phyloP scores from a whole-genome alignment of 1,140 invertebrate species.

The Musca vetustissima region DNA sequence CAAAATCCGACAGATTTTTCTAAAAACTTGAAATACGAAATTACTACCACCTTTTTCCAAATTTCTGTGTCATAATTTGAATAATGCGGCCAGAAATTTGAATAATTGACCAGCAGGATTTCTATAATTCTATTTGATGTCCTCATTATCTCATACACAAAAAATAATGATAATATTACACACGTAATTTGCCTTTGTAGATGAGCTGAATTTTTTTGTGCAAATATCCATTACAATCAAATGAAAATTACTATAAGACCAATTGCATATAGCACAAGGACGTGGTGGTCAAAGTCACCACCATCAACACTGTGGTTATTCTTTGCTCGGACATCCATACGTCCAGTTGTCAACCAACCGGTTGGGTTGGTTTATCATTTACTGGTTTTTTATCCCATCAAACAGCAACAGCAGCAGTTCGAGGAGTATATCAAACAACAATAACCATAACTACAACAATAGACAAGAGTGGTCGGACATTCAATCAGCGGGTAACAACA shows the following conservation, averaged over 20 bases:
- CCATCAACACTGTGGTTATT: slow-evolving; percentile 4
- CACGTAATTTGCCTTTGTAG: neutral
- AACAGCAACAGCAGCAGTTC: neutral
- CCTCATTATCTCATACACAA: neutral
- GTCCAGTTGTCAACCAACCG: neutral
- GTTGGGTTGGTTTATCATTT: neutral
- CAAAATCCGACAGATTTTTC: no score
- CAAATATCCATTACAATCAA: slow-evolving; percentile 15
- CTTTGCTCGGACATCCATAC: neutral
- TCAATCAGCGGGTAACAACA: no score
- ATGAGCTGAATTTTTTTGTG: neutral
- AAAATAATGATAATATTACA: slow-evolving; percentile 14
- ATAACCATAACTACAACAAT: slow-evolving; percentile 5
- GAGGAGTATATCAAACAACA: neutral
- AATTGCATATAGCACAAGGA: neutral
- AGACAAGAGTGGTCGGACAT: no score
- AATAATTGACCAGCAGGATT: no score
- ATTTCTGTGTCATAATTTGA: no score
- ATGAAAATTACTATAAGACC: slow-evolving; percentile 2
- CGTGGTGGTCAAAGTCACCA: neutral
- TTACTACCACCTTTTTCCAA: no score
- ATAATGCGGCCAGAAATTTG: no score
- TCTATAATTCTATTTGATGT: no score
- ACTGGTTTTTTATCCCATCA: neutral
- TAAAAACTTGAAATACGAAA: no score